Evolutionary conservation across 2,888 invertebrate species (phyloP).

Genomic region (Megaustenia siamemsis): DNA sequence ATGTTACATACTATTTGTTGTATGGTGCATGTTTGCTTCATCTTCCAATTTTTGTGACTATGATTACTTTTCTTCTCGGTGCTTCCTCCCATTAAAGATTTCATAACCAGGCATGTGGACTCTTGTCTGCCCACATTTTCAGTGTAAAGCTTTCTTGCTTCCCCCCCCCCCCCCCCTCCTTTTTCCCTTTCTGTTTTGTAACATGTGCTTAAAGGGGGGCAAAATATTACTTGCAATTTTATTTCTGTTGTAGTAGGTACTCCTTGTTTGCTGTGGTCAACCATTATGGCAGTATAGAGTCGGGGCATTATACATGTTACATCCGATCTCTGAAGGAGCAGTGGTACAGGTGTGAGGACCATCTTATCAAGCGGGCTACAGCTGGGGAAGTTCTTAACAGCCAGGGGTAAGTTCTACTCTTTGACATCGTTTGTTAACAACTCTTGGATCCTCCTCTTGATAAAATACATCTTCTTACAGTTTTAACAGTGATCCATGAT

Average conservation of each 20-base stretch:
- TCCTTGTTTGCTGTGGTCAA: conserved; percentile 98
- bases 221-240: background rate
- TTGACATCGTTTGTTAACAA: background rate
- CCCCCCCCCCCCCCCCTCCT: too few relatives aligned
- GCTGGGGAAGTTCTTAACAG: conserved; percentile 94
- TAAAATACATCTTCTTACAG: too few relatives aligned
- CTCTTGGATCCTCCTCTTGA: too few relatives aligned
- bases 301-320: conserved; percentile 97
- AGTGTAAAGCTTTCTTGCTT: too few relatives aligned
- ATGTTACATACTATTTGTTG: too few relatives aligned
- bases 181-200: background rate
- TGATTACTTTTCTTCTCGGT: too few relatives aligned
- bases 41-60: too few relatives aligned
- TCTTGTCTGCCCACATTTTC: too few relatives aligned
- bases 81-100: too few relatives aligned
- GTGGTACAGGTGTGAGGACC: conserved; percentile 96
- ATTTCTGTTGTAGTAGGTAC: conserved; percentile 83
- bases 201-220: background rate
- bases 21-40: too few relatives aligned
- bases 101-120: too few relatives aligned
- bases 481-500: too few relatives aligned
- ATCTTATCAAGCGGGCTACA: conserved; percentile 92
- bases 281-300: conserved; percentile 94
- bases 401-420: conserved; percentile 87
- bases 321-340: conserved; percentile 89